Percentiles rank a stretch among this genome's conserved stretches.
Evolutionary conservation across 1,140 invertebrate species (phyloP).

Genomic region (Drosophila serrata): DNA sequence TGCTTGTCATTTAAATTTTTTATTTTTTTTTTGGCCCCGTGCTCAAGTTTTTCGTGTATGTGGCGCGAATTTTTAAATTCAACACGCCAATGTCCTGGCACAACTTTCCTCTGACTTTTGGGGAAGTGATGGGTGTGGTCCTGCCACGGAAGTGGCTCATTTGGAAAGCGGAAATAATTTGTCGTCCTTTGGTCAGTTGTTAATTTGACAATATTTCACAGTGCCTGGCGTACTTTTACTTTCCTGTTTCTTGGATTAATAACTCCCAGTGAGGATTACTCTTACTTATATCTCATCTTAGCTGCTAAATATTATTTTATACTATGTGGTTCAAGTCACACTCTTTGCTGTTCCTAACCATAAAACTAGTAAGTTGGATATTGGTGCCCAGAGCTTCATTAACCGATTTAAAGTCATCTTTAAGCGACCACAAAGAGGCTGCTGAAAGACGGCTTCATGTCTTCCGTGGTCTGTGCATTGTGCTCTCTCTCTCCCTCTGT

Average conservation of each 20-base stretch:
- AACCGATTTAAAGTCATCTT: conserved; percentile 39
- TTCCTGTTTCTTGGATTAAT: conserved; percentile 36
- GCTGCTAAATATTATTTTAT: background rate
- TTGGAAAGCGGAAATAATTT: conserved; percentile 73
- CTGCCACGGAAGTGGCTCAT: conserved; percentile 74
- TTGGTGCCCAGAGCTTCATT: conserved; percentile 19
- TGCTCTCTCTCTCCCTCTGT: too few relatives aligned
- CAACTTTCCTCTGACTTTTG: conserved; percentile 25
- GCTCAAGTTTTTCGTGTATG: conserved; percentile 13
- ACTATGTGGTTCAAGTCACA: background rate
- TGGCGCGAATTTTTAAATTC: conserved; percentile 61
- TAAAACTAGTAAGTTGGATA: too few relatives aligned
- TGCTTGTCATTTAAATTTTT: conserved; percentile 83
- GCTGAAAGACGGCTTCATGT: conserved; percentile 16
- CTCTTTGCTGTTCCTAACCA: background rate
- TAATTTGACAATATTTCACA: conserved; percentile 55
- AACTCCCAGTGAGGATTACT: too few relatives aligned
- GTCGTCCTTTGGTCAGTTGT: conserved; percentile 68
- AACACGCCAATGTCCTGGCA: conserved; percentile 34
- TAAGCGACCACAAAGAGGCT: conserved; percentile 44
- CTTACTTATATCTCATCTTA: background rate
- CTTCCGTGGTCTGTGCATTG: conserved; percentile 44
- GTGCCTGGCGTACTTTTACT: background rate
- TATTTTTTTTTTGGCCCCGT: too few relatives aligned
- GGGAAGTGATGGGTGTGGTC: conserved; percentile 4